A percentile compares a stretch with the other conserved stretches of the same genome.
Evolutionary conservation across 2,888 invertebrate species (phyloP).

Genomic region (Anodontia alba): DNA sequence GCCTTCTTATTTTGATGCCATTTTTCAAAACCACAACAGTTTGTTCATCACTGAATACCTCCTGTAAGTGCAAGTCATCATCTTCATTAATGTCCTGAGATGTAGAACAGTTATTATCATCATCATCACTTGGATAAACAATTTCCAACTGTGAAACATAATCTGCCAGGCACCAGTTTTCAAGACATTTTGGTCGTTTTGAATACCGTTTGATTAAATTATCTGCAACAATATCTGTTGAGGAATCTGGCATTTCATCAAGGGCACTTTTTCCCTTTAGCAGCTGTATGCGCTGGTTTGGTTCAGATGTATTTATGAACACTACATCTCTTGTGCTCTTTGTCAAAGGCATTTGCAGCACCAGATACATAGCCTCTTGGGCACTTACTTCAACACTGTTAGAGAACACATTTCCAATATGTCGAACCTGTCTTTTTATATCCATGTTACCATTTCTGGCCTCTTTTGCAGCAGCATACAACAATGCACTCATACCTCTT

Average conservation of each 20-base stretch:
- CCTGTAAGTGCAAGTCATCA: background rate
- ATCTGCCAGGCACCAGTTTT: slow-evolving; percentile 57
- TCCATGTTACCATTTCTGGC: slow-evolving; percentile 54
- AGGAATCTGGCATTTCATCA: slow-evolving; percentile 40
- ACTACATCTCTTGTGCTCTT: slow-evolving; percentile 35
- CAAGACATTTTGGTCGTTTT: slow-evolving; percentile 45
- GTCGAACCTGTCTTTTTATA: slow-evolving; percentile 55
- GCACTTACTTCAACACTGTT: slow-evolving; percentile 59
- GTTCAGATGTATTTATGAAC: slow-evolving; percentile 60
- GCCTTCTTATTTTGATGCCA: background rate
- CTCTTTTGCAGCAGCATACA: slow-evolving; percentile 53
- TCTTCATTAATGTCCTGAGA: slow-evolving; percentile 15
- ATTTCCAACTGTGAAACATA: slow-evolving; percentile 49
- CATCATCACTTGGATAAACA: slow-evolving; percentile 32
- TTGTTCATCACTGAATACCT: background rate
- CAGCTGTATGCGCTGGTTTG: slow-evolving; percentile 64
- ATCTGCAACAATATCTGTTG: slow-evolving; percentile 32
- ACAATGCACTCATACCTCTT: slow-evolving; percentile 26
- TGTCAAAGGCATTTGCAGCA: slow-evolving; percentile 59
- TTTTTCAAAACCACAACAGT: background rate
- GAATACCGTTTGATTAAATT: slow-evolving; percentile 47
- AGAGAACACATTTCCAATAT: slow-evolving; percentile 55
- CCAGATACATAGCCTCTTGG: slow-evolving; percentile 64
- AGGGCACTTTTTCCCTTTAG: slow-evolving; percentile 63
- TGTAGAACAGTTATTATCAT: slow-evolving; percentile 19